Percentiles rank a stretch among this genome's conserved stretches.
Conservation (phyloP, 2,113 vertebrate genomes). For the Peromyscus maniculatus region DNA sequence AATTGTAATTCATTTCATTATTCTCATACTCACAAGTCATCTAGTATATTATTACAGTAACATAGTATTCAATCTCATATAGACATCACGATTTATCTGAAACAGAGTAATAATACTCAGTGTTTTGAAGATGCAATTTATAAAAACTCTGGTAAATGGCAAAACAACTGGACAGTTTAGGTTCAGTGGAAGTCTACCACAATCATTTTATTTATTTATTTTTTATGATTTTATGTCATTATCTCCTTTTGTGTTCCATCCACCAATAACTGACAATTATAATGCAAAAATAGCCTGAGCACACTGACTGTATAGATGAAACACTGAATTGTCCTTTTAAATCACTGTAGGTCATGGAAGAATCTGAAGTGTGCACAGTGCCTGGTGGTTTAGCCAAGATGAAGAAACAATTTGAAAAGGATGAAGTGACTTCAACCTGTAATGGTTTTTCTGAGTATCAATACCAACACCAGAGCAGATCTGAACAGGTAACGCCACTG, state of each 20-base stretch:
- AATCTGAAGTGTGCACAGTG: slow-evolving; percentile 91
- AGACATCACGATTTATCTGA: slow-evolving; percentile 55
- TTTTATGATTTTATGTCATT: not conserved
- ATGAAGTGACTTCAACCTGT: slow-evolving; percentile 87
- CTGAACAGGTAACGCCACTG: slow-evolving; percentile 90
- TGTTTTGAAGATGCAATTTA: slow-evolving; percentile 40
- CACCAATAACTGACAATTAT: slow-evolving; percentile 28
- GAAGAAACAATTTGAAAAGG: slow-evolving; percentile 95
- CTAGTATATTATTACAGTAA: slow-evolving; percentile 35
- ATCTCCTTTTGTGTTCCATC: not conserved
- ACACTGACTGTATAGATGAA: not conserved
- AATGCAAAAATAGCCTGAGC: not conserved
- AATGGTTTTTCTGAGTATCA: slow-evolving; percentile 91
- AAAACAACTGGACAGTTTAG: not conserved
- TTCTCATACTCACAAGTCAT: slow-evolving; percentile 45
- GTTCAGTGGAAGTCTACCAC: not conserved
- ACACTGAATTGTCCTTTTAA: slow-evolving; percentile 57
- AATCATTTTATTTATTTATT: not conserved
- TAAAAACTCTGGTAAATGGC: slow-evolving; percentile 13
- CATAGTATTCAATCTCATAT: not conserved
- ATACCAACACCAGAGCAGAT: slow-evolving; percentile 87
- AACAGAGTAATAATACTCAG: slow-evolving; percentile 42
- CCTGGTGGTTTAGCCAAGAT: slow-evolving; percentile 94
- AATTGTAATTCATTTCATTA: slow-evolving; percentile 66
- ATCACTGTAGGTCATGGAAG: slow-evolving; percentile 92